Evolutionary conservation across 2,113 vertebrate genomes (phyloP).

Genomic region (Prietella phreatophila): DNA sequence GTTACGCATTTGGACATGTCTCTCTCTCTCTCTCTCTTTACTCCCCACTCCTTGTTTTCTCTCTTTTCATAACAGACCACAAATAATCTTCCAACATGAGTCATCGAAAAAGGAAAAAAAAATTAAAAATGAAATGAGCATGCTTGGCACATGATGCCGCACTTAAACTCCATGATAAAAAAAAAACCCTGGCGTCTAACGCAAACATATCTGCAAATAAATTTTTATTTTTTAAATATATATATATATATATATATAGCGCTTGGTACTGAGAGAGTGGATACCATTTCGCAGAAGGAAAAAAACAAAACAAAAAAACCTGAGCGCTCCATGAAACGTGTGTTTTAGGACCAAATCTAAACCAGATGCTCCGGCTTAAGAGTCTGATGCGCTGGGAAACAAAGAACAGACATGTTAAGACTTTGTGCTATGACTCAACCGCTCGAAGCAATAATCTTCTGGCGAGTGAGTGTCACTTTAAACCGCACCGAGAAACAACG

Average conservation of each 20-base stretch:
- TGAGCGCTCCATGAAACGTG: conserved; percentile 5
- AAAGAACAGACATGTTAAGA: conserved; percentile 40
- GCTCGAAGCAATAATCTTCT: conserved; percentile 22
- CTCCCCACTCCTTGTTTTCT: not conserved
- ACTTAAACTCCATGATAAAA: conserved; percentile 25
- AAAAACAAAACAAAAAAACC: not conserved
- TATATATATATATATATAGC: too few species aligned
- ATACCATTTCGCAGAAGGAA: not conserved
- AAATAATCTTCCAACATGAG: conserved; percentile 40
- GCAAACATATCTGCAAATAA: not conserved
- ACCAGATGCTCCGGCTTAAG: conserved; percentile 37
- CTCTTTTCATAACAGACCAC: conserved; percentile 42
- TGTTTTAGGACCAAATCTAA: conserved; percentile 34
- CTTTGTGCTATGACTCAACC: conserved; percentile 31
- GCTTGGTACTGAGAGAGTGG: not conserved
- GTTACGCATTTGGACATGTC: conserved; percentile 47
- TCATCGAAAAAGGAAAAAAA: conserved; percentile 18
- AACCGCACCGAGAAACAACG: conserved; percentile 14
- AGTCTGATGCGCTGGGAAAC: conserved; percentile 36
- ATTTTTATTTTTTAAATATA: too few species aligned
- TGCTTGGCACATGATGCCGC: conserved; percentile 20
- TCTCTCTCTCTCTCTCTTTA: conserved; percentile 33
- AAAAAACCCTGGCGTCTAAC: not conserved
- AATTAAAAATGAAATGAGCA: conserved; percentile 33
- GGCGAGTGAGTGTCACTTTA: conserved; percentile 14